These are phyloP conservation scores for Noctua janthina DNA, from an alignment of 2,888 invertebrate genomes.

Conservation along the genomic window DNA sequence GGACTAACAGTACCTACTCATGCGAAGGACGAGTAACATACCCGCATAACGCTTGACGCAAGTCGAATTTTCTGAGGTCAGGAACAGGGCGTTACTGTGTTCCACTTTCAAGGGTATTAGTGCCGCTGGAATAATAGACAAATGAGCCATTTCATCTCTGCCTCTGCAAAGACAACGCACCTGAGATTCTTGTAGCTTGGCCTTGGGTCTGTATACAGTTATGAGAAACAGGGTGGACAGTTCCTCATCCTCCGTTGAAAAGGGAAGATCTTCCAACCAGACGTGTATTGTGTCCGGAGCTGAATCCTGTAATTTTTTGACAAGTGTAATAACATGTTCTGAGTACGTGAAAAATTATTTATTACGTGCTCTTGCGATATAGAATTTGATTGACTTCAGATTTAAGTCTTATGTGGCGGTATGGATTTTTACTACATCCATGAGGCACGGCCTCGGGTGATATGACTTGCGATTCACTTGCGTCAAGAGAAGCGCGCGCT, in stretches of 20 bases:
- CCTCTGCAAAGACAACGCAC: background rate
- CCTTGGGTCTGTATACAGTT: background rate
- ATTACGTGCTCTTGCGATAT: too few species aligned
- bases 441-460: background rate
- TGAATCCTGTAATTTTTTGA: background rate
- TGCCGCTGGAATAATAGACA: background rate
- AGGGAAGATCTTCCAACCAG: background rate
- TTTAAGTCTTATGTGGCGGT: too few species aligned
- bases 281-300: background rate
- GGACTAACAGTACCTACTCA: background rate
- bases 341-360: too few species aligned
- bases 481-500: background rate
- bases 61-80: background rate
- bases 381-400: too few species aligned
- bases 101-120: slow-evolving; percentile 2
- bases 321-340: too few species aligned
- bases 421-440: too few species aligned
- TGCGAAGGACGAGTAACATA: background rate
- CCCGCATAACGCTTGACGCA: background rate
- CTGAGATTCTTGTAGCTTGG: background rate
- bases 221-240: background rate
- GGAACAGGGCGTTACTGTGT: background rate
- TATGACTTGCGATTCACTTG: background rate
- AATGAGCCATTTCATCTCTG: slow-evolving; percentile 4
- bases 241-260: background rate